A percentile compares a stretch with the other conserved stretches of the same genome.
phyloP scores from a whole-genome alignment of 2,797 vertebrate species.

The Peromyscus melanophrys region DNA sequence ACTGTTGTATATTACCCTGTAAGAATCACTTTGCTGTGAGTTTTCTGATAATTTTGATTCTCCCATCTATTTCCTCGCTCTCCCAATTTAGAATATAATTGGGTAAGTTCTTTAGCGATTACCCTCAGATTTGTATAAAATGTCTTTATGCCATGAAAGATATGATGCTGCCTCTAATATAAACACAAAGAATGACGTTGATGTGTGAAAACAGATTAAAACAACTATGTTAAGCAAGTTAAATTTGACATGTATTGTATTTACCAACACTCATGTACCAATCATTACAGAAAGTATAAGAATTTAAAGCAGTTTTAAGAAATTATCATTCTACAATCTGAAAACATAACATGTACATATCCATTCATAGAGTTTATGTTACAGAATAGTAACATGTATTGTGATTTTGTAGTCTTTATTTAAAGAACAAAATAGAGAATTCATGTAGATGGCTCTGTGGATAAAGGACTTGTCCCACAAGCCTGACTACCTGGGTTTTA shows the following conservation, averaged over 20 bases:
- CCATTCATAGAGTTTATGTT: not conserved
- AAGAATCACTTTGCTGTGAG: not conserved
- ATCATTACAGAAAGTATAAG: not conserved
- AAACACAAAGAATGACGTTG: not conserved
- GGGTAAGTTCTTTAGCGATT: not conserved
- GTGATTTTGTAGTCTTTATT: not conserved
- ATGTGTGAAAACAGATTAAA: not conserved
- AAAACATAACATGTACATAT: not conserved
- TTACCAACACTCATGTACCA: not conserved
- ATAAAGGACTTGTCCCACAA: not conserved
- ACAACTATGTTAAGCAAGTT: not conserved
- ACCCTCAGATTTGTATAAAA: not conserved
- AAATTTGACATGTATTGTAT: not conserved
- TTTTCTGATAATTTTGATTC: not conserved
- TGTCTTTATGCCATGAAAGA: not conserved
- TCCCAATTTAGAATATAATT: not conserved
- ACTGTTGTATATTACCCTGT: not conserved
- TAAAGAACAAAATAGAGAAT: not conserved
- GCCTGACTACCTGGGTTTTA: not conserved
- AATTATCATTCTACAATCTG: not conserved
- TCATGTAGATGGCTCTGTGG: not conserved
- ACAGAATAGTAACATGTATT: not conserved
- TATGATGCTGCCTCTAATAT: not conserved
- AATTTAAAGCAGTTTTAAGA: not conserved
- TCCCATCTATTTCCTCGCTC: not conserved